Conservation (phyloP, 1,140 invertebrate species). For the Apis dorsata region DNA sequence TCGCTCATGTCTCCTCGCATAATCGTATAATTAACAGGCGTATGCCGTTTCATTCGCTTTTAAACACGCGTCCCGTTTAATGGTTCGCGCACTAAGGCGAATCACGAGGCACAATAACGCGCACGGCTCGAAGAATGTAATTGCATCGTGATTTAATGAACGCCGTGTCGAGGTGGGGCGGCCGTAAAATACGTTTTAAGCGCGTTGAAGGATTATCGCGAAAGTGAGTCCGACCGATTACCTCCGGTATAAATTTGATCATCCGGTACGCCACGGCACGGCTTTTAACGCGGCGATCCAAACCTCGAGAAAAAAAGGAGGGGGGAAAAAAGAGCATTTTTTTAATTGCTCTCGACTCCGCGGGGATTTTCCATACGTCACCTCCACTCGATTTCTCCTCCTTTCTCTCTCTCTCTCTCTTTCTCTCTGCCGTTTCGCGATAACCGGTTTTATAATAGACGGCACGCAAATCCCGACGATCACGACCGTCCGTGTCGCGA, state of each 20-base stretch:
- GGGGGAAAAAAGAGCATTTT: not conserved
- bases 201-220: conserved; percentile 53
- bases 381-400: not conserved
- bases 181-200: conserved; percentile 52
- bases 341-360: conserved; percentile 20
- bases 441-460: conserved; percentile 39
- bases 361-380: conserved; percentile 25
- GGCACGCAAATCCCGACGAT: conserved; percentile 19
- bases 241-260: conserved; percentile 37
- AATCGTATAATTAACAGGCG: conserved; percentile 49
- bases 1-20: conserved; percentile 42
- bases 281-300: conserved; percentile 12
- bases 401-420: conserved; percentile 25
- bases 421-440: not conserved
- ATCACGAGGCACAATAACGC: conserved; percentile 56
- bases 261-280: not conserved
- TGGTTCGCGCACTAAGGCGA: conserved; percentile 15
- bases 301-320: not conserved
- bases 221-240: conserved; percentile 11
- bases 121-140: conserved; percentile 57
- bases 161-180: conserved; percentile 30
- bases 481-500: conserved; percentile 1
- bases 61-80: conserved; percentile 63
- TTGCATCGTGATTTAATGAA: conserved; percentile 62
- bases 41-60: conserved; percentile 56